A percentile compares a stretch with the other conserved stretches of the same genome.
Evolutionary conservation across 2,888 invertebrate species (phyloP).

Genomic region (Ophion obscuratus): DNA sequence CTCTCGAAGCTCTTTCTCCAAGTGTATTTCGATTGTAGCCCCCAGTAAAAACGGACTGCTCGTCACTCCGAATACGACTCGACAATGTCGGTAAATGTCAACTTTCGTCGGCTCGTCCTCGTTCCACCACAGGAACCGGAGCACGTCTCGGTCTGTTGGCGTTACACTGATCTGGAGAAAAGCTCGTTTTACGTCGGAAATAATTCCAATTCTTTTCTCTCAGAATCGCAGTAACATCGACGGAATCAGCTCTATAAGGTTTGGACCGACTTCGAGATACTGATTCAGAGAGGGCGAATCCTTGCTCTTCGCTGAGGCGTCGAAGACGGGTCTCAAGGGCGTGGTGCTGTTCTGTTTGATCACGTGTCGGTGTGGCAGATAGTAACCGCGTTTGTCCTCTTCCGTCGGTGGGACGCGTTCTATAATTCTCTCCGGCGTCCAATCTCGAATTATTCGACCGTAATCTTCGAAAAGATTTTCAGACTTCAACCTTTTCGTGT

Average conservation of each 20-base stretch:
- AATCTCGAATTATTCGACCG: conserved; percentile 45
- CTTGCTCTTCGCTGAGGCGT: conserved; percentile 71
- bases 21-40: conserved; percentile 63
- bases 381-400: conserved; percentile 40
- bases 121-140: conserved; percentile 71
- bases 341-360: conserved; percentile 66
- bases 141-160: conserved; percentile 65
- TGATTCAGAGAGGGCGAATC: conserved; percentile 71
- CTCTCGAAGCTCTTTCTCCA: no score
- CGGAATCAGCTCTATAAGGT: conserved; percentile 70
- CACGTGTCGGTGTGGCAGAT: conserved; percentile 66
- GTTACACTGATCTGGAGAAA: conserved; percentile 68
- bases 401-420: conserved; percentile 68
- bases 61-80: not conserved
- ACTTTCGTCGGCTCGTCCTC: no score
- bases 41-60: not conserved
- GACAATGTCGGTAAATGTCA: not conserved
- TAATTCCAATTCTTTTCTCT: conserved; percentile 63
- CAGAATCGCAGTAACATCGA: conserved; percentile 67
- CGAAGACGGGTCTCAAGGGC: conserved; percentile 71
- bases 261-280: conserved; percentile 68
- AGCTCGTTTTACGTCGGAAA: conserved; percentile 68
- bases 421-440: conserved; percentile 68
- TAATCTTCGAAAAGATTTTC: conserved; percentile 72
- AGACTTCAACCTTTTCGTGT: conserved; percentile 67